Evolutionary conservation across 2,888 invertebrate species (phyloP).

Genomic region (Synergus gifuensis): DNA sequence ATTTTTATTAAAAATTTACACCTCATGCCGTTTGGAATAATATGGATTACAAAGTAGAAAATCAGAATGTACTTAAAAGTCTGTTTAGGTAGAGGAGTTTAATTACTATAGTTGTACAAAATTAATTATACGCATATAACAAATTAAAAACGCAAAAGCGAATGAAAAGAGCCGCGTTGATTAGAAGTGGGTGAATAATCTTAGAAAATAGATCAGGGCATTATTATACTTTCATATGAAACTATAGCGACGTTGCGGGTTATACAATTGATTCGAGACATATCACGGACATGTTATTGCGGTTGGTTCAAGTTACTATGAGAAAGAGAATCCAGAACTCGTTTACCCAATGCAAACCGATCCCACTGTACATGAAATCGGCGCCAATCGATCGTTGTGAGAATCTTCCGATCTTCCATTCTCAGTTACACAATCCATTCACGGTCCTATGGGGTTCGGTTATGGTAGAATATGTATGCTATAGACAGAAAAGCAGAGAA

Average conservation of each 20-base stretch:
- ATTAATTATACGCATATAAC: too few relatives aligned
- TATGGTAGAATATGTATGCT: background rate
- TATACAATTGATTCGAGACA: conserved; percentile 11
- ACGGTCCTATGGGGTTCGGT: conserved; percentile 12
- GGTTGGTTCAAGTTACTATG: conserved; percentile 53
- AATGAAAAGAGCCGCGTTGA: too few relatives aligned
- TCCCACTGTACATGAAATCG: conserved; percentile 37
- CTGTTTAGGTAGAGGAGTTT: too few relatives aligned
- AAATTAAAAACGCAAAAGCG: too few relatives aligned
- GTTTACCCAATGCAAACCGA: conserved; percentile 49
- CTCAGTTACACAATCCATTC: conserved; percentile 51
- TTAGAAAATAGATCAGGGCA: background rate
- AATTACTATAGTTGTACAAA: too few relatives aligned
- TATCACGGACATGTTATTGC: conserved; percentile 40
- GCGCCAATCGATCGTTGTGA: conserved; percentile 55
- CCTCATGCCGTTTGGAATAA: too few relatives aligned
- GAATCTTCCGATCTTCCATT: conserved; percentile 52
- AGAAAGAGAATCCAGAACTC: conserved; percentile 44
- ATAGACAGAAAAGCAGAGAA: conserved; percentile 14
- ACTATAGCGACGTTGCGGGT: conserved; percentile 39
- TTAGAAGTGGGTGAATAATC: background rate
- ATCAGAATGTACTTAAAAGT: too few relatives aligned
- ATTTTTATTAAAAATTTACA: too few relatives aligned
- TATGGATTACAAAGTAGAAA: too few relatives aligned
- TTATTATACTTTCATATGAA: conserved; percentile 19